phyloP scores from a whole-genome alignment of 2,113 vertebrate genomes.

The Labrus mixtus region DNA sequence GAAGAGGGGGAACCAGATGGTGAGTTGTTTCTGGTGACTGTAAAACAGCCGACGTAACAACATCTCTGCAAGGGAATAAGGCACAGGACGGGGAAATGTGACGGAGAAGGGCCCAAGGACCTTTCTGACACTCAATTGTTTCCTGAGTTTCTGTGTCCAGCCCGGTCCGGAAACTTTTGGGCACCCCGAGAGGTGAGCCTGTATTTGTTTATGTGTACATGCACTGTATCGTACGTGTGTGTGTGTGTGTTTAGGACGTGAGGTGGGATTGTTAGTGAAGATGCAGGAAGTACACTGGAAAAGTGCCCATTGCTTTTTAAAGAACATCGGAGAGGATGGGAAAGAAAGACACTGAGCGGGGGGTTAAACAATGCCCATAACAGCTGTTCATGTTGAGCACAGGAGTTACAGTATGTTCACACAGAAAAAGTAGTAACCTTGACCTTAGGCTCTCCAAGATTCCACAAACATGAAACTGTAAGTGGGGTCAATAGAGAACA shows the following conservation, averaged over 20 bases:
- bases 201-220: slow-evolving; percentile 34
- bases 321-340: slow-evolving; percentile 46
- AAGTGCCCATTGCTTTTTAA: slow-evolving; percentile 59
- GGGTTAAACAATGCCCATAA: slow-evolving; percentile 51
- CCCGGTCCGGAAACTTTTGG: slow-evolving; percentile 74
- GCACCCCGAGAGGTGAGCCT: slow-evolving; percentile 54
- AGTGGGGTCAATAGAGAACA: not conserved
- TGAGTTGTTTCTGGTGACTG: slow-evolving; percentile 54
- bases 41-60: slow-evolving; percentile 48
- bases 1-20: slow-evolving; percentile 77
- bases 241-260: slow-evolving; percentile 26
- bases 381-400: slow-evolving; percentile 41
- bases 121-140: slow-evolving; percentile 75
- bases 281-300: slow-evolving; percentile 55
- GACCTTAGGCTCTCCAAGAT: slow-evolving; percentile 49
- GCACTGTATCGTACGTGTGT: not conserved
- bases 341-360: slow-evolving; percentile 27
- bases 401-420: slow-evolving; percentile 21
- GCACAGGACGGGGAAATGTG: slow-evolving; percentile 41
- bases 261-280: slow-evolving; percentile 38
- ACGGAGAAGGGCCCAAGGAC: slow-evolving; percentile 40
- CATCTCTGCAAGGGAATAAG: slow-evolving; percentile 30
- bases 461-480: not conserved
- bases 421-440: slow-evolving; percentile 41
- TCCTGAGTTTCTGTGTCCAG: slow-evolving; percentile 72